Evolutionary conservation across 2,888 invertebrate genomes (phyloP).

Genomic region (Malacosoma neustria): DNA sequence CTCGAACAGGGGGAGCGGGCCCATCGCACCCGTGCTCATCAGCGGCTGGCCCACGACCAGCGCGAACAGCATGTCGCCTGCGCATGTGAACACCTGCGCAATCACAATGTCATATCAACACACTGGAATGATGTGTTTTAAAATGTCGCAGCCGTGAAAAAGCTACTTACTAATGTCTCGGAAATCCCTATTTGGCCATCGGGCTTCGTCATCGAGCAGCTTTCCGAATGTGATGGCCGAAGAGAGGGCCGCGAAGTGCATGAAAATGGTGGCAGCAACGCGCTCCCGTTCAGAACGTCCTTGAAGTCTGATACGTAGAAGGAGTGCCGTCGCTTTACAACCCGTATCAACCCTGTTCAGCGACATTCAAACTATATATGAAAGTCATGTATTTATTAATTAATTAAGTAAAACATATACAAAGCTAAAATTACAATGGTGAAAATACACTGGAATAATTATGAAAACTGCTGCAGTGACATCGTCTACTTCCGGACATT

Average conservation of each 20-base stretch:
- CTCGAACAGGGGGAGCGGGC: constrained; percentile 95
- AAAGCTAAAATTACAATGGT: too few relatives aligned
- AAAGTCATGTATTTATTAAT: too few relatives aligned
- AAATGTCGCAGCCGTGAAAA: background rate
- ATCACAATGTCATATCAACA: background rate
- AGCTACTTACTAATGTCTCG: constrained; percentile 84
- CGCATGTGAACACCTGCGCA: constrained; percentile 71
- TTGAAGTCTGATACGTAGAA: constrained; percentile 89
- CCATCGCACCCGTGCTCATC: constrained; percentile 96
- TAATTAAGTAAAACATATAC: too few relatives aligned
- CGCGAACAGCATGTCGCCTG: constrained; percentile 92
- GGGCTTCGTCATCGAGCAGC: constrained; percentile 93
- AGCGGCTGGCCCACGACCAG: constrained; percentile 93
- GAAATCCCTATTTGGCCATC: constrained; percentile 93
- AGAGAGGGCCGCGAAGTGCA: constrained; percentile 97
- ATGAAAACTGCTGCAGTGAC: too few relatives aligned
- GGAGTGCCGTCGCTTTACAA: constrained; percentile 89
- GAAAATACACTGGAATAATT: too few relatives aligned
- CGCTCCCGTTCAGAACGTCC: constrained; percentile 92
- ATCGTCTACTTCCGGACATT: too few relatives aligned
- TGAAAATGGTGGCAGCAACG: constrained; percentile 93
- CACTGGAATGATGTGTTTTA: background rate
- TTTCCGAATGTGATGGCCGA: constrained; percentile 98
- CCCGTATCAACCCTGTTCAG: constrained; percentile 83
- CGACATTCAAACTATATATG: too few relatives aligned